Evolutionary conservation across 2,888 invertebrate genomes (phyloP), one percentile per base, ranked within the genome.

Genomic region (Netelia melanura): DNA sequence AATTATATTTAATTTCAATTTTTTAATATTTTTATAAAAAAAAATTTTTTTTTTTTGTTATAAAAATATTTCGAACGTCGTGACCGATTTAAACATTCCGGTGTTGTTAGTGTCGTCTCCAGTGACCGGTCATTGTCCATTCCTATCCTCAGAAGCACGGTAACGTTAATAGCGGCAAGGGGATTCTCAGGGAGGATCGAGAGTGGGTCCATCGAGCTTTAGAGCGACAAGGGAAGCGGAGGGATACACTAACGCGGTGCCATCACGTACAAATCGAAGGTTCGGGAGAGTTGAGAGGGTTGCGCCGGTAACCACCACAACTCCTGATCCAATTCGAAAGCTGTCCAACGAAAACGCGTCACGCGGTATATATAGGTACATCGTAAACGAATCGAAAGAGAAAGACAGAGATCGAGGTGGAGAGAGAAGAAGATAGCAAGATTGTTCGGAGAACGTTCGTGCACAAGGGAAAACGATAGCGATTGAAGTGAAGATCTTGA

Each of bases 271-370:
- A 38, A 72, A 65, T 54, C 58, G 21, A 17, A 43, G 17, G 58
- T 23, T 10, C 9, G 8, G 38, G 14, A 81, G 68, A 72, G 82
- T 87, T 81, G 87, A 84, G 85, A 78, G 76, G 67, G 52, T 43
- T 64, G 52, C 54, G 76, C 23, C 64, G 25, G 88, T 86, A 89
- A 86, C 85, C 61, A 56, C 72, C 52, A 56, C 78, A 74, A 84
- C 21, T 30, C 48, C 86, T 89, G 89, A 90, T 90, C 89, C 87
- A 89, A 90, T 90, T 88, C 87, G 78, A 89, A 87, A 87, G 86
- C 90, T 88, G 88, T 89, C 90, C 87, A 88, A 87, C 87, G 86
- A 86, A 77, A 81, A 21, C 61, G 71, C 75, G 56, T 80, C 58
- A 76, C 78, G 77, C 67, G 80, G 81, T 81, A 77, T 89, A 86